phyloP scores from a whole-genome alignment of 2,113 vertebrate genomes.

The Sinosuthora webbiana region DNA sequence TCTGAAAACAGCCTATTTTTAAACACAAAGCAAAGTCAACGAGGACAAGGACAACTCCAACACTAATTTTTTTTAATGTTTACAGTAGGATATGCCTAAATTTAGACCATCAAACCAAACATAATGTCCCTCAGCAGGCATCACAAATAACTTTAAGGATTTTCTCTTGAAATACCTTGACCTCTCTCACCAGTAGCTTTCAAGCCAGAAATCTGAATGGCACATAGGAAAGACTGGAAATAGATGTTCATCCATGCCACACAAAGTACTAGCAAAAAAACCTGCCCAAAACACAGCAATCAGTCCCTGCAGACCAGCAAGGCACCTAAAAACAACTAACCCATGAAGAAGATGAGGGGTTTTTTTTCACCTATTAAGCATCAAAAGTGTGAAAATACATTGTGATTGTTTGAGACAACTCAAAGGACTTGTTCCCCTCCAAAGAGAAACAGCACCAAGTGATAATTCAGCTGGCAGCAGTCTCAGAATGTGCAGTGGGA shows the following conservation, averaged over 20 bases:
- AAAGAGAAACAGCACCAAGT: not conserved
- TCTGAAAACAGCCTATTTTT: conserved; percentile 36
- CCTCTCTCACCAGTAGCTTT: not conserved
- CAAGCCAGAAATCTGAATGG: not conserved
- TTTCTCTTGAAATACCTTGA: not conserved
- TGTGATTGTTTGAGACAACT: not conserved
- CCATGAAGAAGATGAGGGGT: not conserved
- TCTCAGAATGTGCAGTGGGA: not conserved
- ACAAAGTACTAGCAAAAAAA: not conserved
- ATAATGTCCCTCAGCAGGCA: not conserved
- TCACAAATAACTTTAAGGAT: not conserved
- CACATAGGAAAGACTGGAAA: not conserved
- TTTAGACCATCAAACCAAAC: not conserved
- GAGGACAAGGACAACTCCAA: conserved; percentile 13
- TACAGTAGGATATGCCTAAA: not conserved
- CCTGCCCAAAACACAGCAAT: not conserved
- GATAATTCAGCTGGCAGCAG: not conserved
- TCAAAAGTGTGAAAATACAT: not conserved
- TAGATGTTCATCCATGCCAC: not conserved
- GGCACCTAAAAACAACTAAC: not conserved
- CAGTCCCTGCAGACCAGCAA: not conserved
- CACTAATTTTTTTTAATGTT: not conserved
- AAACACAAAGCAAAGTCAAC: not conserved
- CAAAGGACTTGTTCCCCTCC: not conserved
- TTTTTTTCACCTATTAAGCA: not conserved